Conservation (phyloP, 2,113 vertebrate species). For the Neomonachus schauinslandi region DNA sequence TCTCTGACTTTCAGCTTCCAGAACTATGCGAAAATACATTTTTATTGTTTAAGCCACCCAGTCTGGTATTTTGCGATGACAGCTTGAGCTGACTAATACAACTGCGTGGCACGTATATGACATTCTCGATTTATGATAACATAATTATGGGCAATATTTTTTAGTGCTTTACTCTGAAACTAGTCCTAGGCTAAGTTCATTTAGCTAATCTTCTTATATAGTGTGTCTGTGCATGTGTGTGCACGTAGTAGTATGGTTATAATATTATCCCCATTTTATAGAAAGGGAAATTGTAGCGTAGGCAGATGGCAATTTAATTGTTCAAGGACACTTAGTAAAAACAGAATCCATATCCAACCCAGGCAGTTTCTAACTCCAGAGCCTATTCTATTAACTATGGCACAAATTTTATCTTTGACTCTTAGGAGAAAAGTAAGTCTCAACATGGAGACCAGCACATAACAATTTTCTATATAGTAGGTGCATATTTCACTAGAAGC, state of each 20-base stretch:
- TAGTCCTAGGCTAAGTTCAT: background rate
- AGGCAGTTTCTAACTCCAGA: background rate
- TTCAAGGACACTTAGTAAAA: background rate
- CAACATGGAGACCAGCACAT: fast-evolving
- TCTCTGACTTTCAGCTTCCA: background rate
- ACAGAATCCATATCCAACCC: background rate
- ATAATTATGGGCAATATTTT: background rate
- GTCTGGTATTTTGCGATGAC: background rate
- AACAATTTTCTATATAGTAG: background rate
- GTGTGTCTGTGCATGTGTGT: fast-evolving
- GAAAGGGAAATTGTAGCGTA: background rate
- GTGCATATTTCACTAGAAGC: background rate
- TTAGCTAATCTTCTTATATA: background rate
- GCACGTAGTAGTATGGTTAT: background rate
- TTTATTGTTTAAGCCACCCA: background rate
- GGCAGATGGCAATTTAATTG: background rate
- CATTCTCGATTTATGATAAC: background rate
- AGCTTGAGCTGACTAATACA: background rate
- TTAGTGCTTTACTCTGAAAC: background rate
- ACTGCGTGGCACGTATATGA: background rate
- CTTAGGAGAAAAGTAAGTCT: background rate
- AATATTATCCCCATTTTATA: background rate
- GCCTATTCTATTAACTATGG: background rate
- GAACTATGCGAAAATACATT: background rate
- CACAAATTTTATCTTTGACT: background rate